Conservation (phyloP, 2,113 vertebrate species). For the Nycticorax nycticorax region DNA sequence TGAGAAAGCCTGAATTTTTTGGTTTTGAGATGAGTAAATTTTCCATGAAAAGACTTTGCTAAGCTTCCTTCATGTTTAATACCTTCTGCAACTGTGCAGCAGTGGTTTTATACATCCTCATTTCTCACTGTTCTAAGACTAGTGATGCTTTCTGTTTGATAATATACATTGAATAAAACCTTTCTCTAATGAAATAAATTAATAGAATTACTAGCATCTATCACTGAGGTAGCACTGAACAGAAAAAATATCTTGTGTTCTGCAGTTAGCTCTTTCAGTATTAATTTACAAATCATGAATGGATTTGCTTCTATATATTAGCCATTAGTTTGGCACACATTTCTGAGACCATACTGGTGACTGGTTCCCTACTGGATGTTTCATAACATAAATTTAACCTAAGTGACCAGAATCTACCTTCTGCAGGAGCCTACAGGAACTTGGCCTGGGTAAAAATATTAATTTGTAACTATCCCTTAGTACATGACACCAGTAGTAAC, state of each 20-base stretch:
- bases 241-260: background rate
- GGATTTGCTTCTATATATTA: background rate
- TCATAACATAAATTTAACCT: background rate
- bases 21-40: background rate
- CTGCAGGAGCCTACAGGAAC: background rate
- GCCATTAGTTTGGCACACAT: background rate
- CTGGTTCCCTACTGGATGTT: background rate
- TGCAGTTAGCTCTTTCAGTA: background rate
- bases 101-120: background rate
- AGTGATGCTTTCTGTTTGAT: background rate
- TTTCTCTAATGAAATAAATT: background rate
- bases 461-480: background rate
- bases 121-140: background rate
- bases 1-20: background rate
- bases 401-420: background rate
- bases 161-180: background rate
- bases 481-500: background rate
- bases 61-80: background rate
- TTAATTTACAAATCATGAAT: background rate
- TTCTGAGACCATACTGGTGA: background rate
- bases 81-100: background rate
- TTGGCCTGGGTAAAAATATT: background rate
- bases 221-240: background rate
- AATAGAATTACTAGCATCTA: background rate
- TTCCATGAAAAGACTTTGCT: background rate